Conservation (phyloP, 2,888 invertebrate genomes). For the Anthoptus insignis region DNA sequence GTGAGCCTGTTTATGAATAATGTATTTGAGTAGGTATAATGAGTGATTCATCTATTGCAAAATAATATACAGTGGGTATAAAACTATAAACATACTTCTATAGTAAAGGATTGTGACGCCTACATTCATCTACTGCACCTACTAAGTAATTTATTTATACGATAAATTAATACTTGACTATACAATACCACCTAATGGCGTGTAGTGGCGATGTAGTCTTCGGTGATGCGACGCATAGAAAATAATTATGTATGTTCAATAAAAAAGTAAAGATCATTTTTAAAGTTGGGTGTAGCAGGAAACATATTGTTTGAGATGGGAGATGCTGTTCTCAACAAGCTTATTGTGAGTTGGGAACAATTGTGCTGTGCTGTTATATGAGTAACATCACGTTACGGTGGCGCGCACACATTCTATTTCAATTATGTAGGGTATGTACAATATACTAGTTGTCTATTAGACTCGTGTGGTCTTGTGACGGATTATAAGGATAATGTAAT, state of each 20-base stretch:
- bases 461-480: too few relatives aligned
- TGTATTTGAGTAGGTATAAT: neutral
- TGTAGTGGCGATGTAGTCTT: neutral
- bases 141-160: too few relatives aligned
- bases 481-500: too few relatives aligned
- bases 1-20: slow-evolving; percentile 53
- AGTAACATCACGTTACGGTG: slow-evolving; percentile 65
- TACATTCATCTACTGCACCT: too few relatives aligned
- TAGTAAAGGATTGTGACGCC: neutral
- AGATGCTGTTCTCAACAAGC: slow-evolving; percentile 53
- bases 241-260: too few relatives aligned
- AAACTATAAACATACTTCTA: neutral
- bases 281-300: slow-evolving; percentile 61
- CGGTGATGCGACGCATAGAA: too few relatives aligned
- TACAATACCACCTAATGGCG: too few relatives aligned
- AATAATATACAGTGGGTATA: slow-evolving; percentile 21
- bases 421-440: slow-evolving; percentile 12
- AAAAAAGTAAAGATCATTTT: too few relatives aligned
- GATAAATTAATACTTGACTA: too few relatives aligned
- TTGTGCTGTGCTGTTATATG: slow-evolving; percentile 63
- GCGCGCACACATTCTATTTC: slow-evolving; percentile 57
- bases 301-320: slow-evolving; percentile 61
- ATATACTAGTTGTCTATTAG: too few relatives aligned
- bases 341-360: slow-evolving; percentile 61
- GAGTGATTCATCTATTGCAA: slow-evolving; percentile 9